Base-by-base conservation (phyloP, 92 coral and sea anemone genomes). In the Diadumene lineata region DNA sequence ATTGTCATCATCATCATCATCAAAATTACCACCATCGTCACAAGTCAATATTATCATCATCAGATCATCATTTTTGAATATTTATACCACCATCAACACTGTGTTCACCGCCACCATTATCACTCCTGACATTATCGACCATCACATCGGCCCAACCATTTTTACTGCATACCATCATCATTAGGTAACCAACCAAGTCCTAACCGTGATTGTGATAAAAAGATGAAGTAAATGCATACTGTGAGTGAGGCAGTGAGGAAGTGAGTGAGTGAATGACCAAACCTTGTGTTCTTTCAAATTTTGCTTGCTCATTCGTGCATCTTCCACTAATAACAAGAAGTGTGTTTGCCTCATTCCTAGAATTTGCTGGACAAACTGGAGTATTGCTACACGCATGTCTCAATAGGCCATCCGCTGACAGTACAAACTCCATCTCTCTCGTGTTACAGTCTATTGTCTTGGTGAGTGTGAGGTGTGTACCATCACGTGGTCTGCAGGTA, bases 221-320 rank as follows among this genome's bases (percentile, higher is more conserved):
- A n/a, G n/a, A n/a, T n/a, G n/a, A n/a, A n/a, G n/a, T n/a, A n/a
- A n/a, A n/a, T n/a, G n/a, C n/a, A n/a, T n/a, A n/a, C n/a, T n/a
- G n/a, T n/a, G n/a, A n/a, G n/a, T n/a, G n/a, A n/a, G n/a, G n/a
- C n/a, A n/a, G n/a, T n/a, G n/a, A n/a, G n/a, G n/a, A n/a, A n/a
- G n/a, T n/a, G n/a, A n/a, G n/a, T n/a, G n/a, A n/a, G n/a, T n/a
- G n/a, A n/a, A n/a, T n/a, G n/a, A n/a, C n/a, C n/a, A n/a, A n/a
- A 79, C 83, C 77, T 79, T 43, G 21, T 23, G 79, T 79, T 70
- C 84, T 60, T 29, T 79, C 84, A 62, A 70, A 79, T 56, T 16
- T 71, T 38, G 84, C 65, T 31, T 79, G 69, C 66, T 48, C 27
- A 38, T 11, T 16, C 1, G 46, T 23, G 43, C 84, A 79, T 29